phyloP scores from a whole-genome alignment of 2,888 invertebrate genomes.

The Nomada fabriciana region DNA sequence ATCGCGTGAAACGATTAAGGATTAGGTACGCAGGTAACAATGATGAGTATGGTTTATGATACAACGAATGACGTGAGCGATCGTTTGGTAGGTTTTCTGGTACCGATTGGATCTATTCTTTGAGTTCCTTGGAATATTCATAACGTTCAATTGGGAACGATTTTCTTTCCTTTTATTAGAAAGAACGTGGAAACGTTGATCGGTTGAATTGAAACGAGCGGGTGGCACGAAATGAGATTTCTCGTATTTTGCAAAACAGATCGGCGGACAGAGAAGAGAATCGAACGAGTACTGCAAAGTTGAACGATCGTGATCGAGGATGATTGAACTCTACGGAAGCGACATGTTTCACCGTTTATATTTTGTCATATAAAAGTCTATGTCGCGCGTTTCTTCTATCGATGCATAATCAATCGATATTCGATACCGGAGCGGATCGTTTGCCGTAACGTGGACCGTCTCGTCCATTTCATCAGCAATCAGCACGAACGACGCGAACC shows the following conservation, averaged over 20 bases:
- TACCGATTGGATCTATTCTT: conserved; percentile 6
- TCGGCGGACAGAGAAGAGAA: conserved; percentile 21
- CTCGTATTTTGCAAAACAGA: conserved; percentile 76
- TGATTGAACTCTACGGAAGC: not conserved
- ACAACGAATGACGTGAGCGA: conserved; percentile 49
- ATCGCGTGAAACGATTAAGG: conserved; percentile 14
- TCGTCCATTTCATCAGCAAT: not conserved
- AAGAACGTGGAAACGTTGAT: not conserved
- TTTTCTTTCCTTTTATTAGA: not conserved
- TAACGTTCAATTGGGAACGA: not conserved
- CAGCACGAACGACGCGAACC: not conserved
- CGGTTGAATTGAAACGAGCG: not conserved
- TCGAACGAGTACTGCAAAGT: conserved; percentile 29
- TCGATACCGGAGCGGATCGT: conserved; percentile 27
- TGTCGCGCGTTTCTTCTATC: conserved; percentile 7
- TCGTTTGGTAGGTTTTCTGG: conserved; percentile 12
- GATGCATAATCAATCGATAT: not conserved
- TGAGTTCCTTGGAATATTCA: not conserved
- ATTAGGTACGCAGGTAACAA: not conserved
- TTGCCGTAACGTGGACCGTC: conserved; percentile 31
- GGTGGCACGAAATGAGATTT: conserved; percentile 30
- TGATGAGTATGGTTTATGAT: conserved; percentile 30
- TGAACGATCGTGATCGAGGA: conserved; percentile 31
- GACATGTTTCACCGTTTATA: conserved; percentile 31
- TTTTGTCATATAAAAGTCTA: conserved; percentile 20